These are phyloP conservation scores for Falco naumanni DNA, from an alignment of 2,797 vertebrate genomes.

Conservation along the genomic window DNA sequence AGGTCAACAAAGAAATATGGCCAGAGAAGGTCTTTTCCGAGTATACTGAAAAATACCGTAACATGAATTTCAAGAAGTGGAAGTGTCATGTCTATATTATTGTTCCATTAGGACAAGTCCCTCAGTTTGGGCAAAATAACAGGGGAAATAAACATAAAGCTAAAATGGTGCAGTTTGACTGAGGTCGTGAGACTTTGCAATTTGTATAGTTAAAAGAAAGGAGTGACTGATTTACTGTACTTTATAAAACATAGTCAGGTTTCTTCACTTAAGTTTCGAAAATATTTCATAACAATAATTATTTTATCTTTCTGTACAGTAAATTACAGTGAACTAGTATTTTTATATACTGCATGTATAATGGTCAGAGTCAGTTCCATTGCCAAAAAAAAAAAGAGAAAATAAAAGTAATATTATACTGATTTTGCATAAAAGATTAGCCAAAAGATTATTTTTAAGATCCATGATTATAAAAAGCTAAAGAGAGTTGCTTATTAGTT, in stretches of 20 bases:
- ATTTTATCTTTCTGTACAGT: not conserved
- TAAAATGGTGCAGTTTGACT: not conserved
- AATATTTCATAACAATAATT: not conserved
- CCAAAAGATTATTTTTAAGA: slow-evolving; percentile 60
- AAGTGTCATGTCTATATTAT: not conserved
- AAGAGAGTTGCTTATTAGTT: slow-evolving; percentile 67
- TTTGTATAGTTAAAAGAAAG: not conserved
- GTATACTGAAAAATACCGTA: not conserved
- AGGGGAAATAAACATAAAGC: not conserved
- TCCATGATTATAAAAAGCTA: slow-evolving; percentile 34
- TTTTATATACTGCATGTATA: slow-evolving; percentile 66
- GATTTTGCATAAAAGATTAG: slow-evolving; percentile 64
- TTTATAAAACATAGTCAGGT: not conserved
- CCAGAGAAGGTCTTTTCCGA: not conserved
- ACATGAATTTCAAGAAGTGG: not conserved
- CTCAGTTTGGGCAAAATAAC: not conserved
- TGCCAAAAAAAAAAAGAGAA: slow-evolving; percentile 46
- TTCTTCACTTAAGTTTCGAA: not conserved
- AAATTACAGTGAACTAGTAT: not conserved
- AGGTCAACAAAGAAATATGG: not conserved
- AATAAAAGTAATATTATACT: slow-evolving; percentile 51
- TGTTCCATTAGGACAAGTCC: not conserved
- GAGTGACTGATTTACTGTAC: not conserved
- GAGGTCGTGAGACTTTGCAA: not conserved
- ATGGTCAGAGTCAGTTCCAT: slow-evolving; percentile 79